These are phyloP conservation scores for Conistra vaccinii DNA, from an alignment of 2,888 invertebrate species.

Conservation along the genomic window DNA sequence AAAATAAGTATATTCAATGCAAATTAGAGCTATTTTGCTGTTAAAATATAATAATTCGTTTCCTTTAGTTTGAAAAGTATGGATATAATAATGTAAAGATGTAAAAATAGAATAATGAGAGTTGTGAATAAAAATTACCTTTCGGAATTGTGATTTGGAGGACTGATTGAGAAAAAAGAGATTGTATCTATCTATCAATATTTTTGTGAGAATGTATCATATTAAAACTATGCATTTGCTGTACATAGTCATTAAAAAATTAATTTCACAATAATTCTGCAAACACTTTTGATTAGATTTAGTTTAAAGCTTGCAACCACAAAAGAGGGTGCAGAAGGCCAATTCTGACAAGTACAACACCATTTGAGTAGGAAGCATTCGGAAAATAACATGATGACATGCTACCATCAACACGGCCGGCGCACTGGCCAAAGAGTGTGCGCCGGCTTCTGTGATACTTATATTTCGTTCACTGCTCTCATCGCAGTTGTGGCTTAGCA, in stretches of 20 bases:
- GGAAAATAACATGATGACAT: not conserved
- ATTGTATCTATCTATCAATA: constrained; percentile 17
- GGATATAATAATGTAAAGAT: constrained; percentile 2
- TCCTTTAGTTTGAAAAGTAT: not conserved
- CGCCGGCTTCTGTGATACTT: not conserved
- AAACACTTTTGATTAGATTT: constrained; percentile 16
- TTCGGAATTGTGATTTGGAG: constrained; percentile 50
- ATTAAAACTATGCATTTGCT: constrained; percentile 15
- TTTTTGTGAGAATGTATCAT: constrained; percentile 52
- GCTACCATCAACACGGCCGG: not conserved
- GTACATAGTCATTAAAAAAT: not conserved
- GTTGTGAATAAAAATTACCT: constrained; percentile 21
- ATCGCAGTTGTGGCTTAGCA: not conserved
- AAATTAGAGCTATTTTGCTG: constrained; percentile 15
- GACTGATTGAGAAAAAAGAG: constrained; percentile 38
- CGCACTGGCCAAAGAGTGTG: not conserved
- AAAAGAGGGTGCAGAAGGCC: constrained; percentile 23
- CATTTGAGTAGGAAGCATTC: not conserved
- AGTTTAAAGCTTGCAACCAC: constrained; percentile 27
- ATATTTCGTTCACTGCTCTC: not conserved
- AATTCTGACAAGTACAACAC: not conserved
- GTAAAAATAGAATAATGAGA: constrained; percentile 16
- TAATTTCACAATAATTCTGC: constrained; percentile 14
- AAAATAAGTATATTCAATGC: not conserved
- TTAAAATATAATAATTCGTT: not conserved